A percentile compares a stretch with the other conserved stretches of the same genome.
These are phyloP conservation scores for Dendrolimus kikuchii DNA, from an alignment of 1,140 invertebrate genomes.

Conservation along the genomic window DNA sequence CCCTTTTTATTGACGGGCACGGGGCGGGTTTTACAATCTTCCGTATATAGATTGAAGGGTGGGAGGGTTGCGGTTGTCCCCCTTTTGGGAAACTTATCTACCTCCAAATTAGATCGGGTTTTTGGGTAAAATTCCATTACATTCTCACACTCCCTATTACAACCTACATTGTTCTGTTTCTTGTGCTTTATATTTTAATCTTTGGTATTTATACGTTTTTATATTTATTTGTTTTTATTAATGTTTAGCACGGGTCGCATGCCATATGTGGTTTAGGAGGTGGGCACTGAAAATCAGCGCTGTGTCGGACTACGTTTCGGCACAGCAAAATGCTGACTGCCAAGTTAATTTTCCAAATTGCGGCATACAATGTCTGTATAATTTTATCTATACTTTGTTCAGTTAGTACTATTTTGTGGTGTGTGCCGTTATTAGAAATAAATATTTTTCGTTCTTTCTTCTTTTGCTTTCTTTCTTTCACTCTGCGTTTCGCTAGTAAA, in stretches of 20 bases:
- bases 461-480: no score
- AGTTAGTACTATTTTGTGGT: no score
- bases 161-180: no score
- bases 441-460: no score
- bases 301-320: no score
- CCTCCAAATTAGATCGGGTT: conserved; percentile 20
- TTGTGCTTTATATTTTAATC: no score
- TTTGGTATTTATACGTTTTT: conserved; percentile 2
- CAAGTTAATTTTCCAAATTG: neutral
- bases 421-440: no score
- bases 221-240: neutral
- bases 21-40: conserved; percentile 66
- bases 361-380: neutral
- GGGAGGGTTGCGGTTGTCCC: conserved; percentile 31
- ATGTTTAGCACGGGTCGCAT: neutral
- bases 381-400: no score
- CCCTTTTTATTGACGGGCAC: conserved; percentile 59
- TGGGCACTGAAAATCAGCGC: neutral
- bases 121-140: conserved; percentile 14
- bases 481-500: no score
- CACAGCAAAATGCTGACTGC: neutral
- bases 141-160: conserved; percentile 5
- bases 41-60: conserved; percentile 53
- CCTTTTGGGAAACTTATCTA: conserved; percentile 19
- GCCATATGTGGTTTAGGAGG: no score